Percentiles rank a stretch among this genome's conserved stretches.
These are phyloP conservation scores for Araneus ventricosus DNA, from an alignment of 1,140 invertebrate genomes.

Conservation along the genomic window DNA sequence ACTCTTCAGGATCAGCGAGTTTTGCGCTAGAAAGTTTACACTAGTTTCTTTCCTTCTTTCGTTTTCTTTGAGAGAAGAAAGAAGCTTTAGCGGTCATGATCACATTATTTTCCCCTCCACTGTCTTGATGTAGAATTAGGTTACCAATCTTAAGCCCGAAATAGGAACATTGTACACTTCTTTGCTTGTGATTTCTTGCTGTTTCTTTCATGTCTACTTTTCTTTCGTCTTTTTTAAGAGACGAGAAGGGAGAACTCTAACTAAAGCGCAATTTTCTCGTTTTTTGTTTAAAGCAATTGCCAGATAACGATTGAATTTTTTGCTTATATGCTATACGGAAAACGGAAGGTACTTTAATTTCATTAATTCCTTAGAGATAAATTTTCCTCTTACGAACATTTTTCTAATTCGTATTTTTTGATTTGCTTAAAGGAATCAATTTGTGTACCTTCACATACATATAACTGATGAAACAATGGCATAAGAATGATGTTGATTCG, in stretches of 20 bases:
- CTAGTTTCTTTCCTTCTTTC: slow-evolving; percentile 4
- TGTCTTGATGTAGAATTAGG: slow-evolving; percentile 29
- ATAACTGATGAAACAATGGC: too few species aligned
- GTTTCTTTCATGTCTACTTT: slow-evolving; percentile 8
- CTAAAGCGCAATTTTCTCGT: too few species aligned
- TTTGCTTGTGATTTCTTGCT: background rate
- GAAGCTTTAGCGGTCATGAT: slow-evolving; percentile 49
- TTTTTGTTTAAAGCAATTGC: background rate
- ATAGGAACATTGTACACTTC: slow-evolving; percentile 47
- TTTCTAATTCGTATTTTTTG: too few species aligned
- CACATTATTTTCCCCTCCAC: slow-evolving; percentile 33
- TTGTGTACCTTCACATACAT: too few species aligned
- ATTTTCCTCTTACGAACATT: too few species aligned
- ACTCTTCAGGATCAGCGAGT: slow-evolving; percentile 15
- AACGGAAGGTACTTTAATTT: too few species aligned
- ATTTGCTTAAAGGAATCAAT: too few species aligned
- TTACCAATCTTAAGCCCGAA: slow-evolving; percentile 45
- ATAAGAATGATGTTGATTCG: too few species aligned
- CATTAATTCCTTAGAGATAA: too few species aligned
- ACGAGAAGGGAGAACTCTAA: background rate
- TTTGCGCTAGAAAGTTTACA: slow-evolving; percentile 27
- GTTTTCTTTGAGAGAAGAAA: slow-evolving; percentile 22
- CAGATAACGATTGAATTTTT: background rate
- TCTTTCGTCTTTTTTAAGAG: background rate
- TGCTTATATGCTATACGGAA: background rate